Evolutionary conservation across 35 echinoderm and acorn worm genomes (phyloP), one percentile per base, ranked within the genome.

Genomic region (Acanthaster planci): DNA sequence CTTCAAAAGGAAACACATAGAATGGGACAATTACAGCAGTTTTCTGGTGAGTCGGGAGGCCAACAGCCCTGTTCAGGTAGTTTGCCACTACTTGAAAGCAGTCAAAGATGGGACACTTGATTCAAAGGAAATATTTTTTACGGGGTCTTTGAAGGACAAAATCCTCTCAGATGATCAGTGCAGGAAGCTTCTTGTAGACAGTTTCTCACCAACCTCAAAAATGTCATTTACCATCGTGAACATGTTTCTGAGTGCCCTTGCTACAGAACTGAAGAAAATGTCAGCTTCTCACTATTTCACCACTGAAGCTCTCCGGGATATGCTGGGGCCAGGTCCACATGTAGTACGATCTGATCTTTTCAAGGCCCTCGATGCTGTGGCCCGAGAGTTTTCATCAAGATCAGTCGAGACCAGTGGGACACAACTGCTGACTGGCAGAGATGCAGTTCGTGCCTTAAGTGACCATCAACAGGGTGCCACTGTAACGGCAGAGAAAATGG

Each of bases 21-120:
- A 85, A 19, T 85, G 83, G 83, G 37, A 51, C 29, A 60, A 60
- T 21, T 85, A 67, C 37, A 32, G 68, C 8, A 32, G 64, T 38
- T 85, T 76, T 42, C 16, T 85, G 26, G 64, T 76, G 23, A 85
- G 83, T 51, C 9, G 44, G 19, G 83, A 85, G 15, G 58, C 68
- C 39, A 85, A 85, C 31, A 85, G 83, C 42, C 60, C 83, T 18
- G 59, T 85, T 1, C 83, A 85, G 68, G 83, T 85, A 38, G 83
- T 85, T 0, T 85, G 83, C 58, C 57, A 72, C 40, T 85, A 85
- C 39, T 60, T 85, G 30, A 76, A 85, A 51, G 83, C 60, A 14
- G 26, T 76, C 10, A 42, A 52, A 23, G 39, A 52, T 44, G 39
- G 58, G 8, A 39, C 59, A 9, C 58, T 85, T 76, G 83, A 85